Conservation (phyloP, 1,140 invertebrate genomes). For the Apolygus lucorum region DNA sequence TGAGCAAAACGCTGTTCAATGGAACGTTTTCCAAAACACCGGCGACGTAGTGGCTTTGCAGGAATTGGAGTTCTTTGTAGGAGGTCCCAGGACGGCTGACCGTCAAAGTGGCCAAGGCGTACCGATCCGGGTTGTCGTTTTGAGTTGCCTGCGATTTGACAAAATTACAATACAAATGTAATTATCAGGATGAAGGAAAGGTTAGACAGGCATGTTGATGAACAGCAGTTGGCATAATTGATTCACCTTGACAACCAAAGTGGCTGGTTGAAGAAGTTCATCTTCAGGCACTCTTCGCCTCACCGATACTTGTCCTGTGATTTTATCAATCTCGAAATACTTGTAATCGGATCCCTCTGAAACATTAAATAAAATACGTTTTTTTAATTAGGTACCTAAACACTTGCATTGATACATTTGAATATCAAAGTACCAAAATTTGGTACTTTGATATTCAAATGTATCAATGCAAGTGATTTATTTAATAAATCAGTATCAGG, state of each 20-base stretch:
- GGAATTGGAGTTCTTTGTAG: conserved; percentile 49
- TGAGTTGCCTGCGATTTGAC: conserved; percentile 59
- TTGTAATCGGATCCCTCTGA: conserved; percentile 42
- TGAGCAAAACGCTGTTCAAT: conserved; percentile 58
- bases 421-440: too few species aligned
- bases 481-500: too few species aligned
- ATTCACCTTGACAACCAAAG: conserved; percentile 58
- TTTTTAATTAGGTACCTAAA: too few species aligned
- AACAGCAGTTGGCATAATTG: conserved; percentile 1
- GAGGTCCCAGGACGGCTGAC: conserved; percentile 46
- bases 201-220: neutral
- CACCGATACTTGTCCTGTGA: conserved; percentile 52
- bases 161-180: conserved; percentile 9
- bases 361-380: too few species aligned
- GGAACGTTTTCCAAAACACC: conserved; percentile 67
- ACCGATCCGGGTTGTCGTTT: conserved; percentile 78
- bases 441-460: too few species aligned
- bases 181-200: neutral
- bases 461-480: too few species aligned
- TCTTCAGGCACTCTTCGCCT: conserved; percentile 50
- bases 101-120: conserved; percentile 71
- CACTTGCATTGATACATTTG: too few species aligned
- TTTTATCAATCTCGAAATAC: conserved; percentile 48
- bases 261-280: conserved; percentile 55
- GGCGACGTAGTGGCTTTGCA: conserved; percentile 61